Conservation (phyloP, 2,888 invertebrate species). For the Campoletis raptor region DNA sequence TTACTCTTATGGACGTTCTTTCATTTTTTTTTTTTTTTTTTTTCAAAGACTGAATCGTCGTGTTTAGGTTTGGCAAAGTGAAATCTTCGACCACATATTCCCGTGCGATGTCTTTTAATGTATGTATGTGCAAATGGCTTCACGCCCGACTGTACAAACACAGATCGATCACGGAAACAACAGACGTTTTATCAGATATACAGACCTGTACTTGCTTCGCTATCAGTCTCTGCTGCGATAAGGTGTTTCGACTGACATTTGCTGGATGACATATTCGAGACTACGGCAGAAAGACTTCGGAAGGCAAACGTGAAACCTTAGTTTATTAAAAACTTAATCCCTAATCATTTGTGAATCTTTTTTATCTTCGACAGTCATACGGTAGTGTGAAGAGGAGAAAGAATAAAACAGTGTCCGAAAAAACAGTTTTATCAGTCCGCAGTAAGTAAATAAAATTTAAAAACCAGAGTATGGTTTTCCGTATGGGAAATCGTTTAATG, state of each 20-base stretch:
- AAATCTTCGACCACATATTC: not conserved
- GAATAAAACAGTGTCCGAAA: not conserved
- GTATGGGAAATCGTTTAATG: not conserved
- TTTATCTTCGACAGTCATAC: not conserved
- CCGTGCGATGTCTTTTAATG: not conserved
- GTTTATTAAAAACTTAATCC: constrained; percentile 14
- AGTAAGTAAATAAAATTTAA: constrained; percentile 37
- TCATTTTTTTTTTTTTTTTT: constrained; percentile 14
- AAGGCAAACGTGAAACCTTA: constrained; percentile 11
- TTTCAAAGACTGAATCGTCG: not conserved
- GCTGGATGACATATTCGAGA: constrained; percentile 51
- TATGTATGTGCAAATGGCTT: constrained; percentile 14
- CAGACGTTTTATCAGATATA: constrained; percentile 69
- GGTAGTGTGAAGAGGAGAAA: not conserved
- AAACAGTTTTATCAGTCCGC: not conserved
- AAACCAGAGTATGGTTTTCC: not conserved
- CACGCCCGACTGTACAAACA: constrained; percentile 58
- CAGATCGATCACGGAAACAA: constrained; percentile 60
- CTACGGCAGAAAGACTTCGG: constrained; percentile 12
- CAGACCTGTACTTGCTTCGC: constrained; percentile 29
- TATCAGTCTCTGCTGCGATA: constrained; percentile 70
- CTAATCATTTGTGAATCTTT: constrained; percentile 12
- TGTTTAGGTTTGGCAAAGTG: not conserved
- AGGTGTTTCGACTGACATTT: constrained; percentile 60
- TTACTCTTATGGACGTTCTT: constrained; percentile 7